phyloP scores from a whole-genome alignment of 2,797 vertebrate genomes.

The Enteromius mattozi region DNA sequence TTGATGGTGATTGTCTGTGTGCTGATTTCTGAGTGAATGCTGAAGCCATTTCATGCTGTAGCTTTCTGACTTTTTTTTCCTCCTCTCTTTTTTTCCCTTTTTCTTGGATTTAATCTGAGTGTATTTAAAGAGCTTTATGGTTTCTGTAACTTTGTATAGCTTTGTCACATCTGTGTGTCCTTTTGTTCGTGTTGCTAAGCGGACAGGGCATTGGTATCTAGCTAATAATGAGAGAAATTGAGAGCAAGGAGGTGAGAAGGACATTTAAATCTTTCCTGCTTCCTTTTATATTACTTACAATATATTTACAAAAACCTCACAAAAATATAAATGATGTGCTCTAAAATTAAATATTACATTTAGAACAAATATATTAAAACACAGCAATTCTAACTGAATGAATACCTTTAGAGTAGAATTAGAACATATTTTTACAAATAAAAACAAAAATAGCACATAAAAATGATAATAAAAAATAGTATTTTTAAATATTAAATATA shows the following conservation, averaged over 20 bases:
- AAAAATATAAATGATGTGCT: neutral
- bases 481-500: neutral
- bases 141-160: slow-evolving; percentile 20
- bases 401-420: neutral
- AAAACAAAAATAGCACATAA: neutral
- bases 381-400: neutral
- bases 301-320: neutral
- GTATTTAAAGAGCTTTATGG: slow-evolving; percentile 31
- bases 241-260: slow-evolving; percentile 20
- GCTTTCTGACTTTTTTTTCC: slow-evolving; percentile 4
- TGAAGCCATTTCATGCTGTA: slow-evolving; percentile 19
- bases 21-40: slow-evolving; percentile 9
- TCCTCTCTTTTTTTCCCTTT: neutral
- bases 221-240: slow-evolving; percentile 27
- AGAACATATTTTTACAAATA: neutral
- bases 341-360: neutral
- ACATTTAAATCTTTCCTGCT: neutral
- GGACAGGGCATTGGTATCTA: slow-evolving; percentile 28
- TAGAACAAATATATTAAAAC: neutral
- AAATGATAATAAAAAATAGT: neutral
- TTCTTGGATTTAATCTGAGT: slow-evolving; percentile 15
- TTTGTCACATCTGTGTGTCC: slow-evolving; percentile 30
- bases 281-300: neutral
- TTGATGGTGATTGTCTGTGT: neutral
- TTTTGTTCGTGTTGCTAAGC: slow-evolving; percentile 41